Base-by-base conservation (phyloP, 2,888 invertebrate genomes). In the Xestia sexstrigata region DNA sequence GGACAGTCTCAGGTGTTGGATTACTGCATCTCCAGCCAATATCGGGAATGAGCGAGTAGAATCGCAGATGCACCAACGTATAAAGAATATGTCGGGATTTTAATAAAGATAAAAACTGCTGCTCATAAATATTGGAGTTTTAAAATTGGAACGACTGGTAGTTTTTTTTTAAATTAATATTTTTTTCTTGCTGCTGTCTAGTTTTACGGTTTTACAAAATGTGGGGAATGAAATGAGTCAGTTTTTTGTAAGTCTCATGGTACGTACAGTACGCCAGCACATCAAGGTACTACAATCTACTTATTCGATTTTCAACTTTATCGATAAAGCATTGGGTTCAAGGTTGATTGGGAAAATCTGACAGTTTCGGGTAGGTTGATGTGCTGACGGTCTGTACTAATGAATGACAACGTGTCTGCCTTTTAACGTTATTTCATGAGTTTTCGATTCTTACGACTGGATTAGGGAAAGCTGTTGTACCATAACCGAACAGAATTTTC, bases 1-100 rank as follows among this genome's bases (percentile, higher is more conserved):
- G 75, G 85, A 74, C 82, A 79, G 90, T 80, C 89, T 87, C 90
- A 92, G 91, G 91, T 91, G 91, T 91, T 85, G 88, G 90, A 89
- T 92, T 91, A 90, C 89, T 83, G 85, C 83, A 85, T 84, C 85
- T 88, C 81, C 82, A 79, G 76, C 81, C 82, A 86, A 87, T 87
- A 88, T 88, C 79, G 79, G 75, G 82, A 80, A 82, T 84, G 83
- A 82, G 83, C 76, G 70, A 86, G 78, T 76, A 42, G 55, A 52
- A 77, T 77, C 49, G 45, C 78, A 86, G 79, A 85, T 87, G 79
- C 84, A 86, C 65, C 60, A 65, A 65, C 65, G 63, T 78, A 65
- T 74, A 68, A 76, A 81, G 65, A 62, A 58, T 68, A 82, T 23
- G 20, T 52, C 68, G 42, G 62, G 63, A 60, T 85, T 85, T 86